Evolutionary conservation across 2,888 invertebrate genomes (phyloP), one percentile per base, ranked within the genome.

Genomic region (Zaprionus obscuricornis): DNA sequence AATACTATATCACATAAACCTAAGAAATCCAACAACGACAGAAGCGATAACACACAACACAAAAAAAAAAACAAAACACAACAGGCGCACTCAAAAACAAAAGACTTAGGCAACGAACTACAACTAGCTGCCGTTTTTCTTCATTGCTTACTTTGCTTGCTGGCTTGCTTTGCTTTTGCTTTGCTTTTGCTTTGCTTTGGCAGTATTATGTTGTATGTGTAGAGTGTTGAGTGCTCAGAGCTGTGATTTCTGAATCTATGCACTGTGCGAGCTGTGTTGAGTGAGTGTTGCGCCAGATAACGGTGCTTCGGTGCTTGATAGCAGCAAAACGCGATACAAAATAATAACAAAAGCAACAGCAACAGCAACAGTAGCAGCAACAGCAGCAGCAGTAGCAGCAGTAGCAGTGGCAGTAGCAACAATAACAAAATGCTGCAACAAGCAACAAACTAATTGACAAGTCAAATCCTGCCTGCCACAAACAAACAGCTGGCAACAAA

Each of bases 91-190:
- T 29, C 17, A 37, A 1, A 66, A 74, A 73, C 67, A 81, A 85
- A 84, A 86, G 86, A 86, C 81, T 86, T 86, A 81, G 73, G 83
- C 73, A 76, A 83, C 78, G 60, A 86, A 85, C n/a, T n/a, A n/a
- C n/a, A n/a, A n/a, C 85, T 74, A 64, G 69, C 63, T 82, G 78
- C 73, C 54, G 68, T 66, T 77, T 67, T 52, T n/a, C n/a, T n/a
- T n/a, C n/a, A n/a, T n/a, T n/a, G 24, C 8, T 24, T 6, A 24
- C 4, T 8, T 6, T 24, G 4, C 8, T 6, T 4, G 24, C 24
- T 4, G 5, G 24, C 24, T 4, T 8, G 24, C 64, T 66, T 34
- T 27, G 42, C 45, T 42, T 42, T 40, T 24, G 52, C 45, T 31
- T 24, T 50, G 54, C 57, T 42, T 43, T 45, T 52, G 58, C n/a